Percentiles rank a stretch among this genome's conserved stretches.
Evolutionary conservation across 2,797 vertebrate genomes (phyloP).

Genomic region (Serranus cabrilla): DNA sequence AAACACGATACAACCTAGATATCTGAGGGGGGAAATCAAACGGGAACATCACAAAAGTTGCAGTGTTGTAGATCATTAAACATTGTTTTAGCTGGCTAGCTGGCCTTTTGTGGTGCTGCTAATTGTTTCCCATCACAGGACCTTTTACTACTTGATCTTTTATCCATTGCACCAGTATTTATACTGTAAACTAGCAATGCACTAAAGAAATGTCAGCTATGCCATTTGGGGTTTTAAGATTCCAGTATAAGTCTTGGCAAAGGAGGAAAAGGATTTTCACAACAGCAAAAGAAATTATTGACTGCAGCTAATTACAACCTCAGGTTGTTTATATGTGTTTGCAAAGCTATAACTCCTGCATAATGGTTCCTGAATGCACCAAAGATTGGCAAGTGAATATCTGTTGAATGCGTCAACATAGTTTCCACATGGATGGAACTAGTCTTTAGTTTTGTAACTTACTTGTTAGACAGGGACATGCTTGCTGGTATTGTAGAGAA

Average conservation of each 20-base stretch:
- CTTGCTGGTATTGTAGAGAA: background rate
- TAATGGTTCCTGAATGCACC: slow-evolving; percentile 4
- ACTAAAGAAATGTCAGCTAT: slow-evolving; percentile 17
- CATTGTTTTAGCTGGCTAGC: background rate
- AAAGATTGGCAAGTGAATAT: background rate
- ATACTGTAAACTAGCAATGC: slow-evolving; percentile 16
- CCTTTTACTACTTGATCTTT: slow-evolving; percentile 15
- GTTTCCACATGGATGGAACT: slow-evolving; percentile 9
- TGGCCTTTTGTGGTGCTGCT: slow-evolving; percentile 10
- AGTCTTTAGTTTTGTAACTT: no score
- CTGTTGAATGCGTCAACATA: background rate
- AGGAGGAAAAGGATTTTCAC: slow-evolving; percentile 21
- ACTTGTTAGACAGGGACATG: background rate
- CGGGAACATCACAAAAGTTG: background rate
- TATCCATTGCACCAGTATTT: slow-evolving; percentile 12
- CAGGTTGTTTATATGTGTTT: slow-evolving; percentile 33
- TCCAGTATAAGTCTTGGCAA: slow-evolving; percentile 17
- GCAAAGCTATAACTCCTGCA: background rate
- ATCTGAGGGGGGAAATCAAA: background rate
- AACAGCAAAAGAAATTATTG: slow-evolving; percentile 43
- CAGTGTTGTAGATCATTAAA: background rate
- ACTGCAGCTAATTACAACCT: slow-evolving; percentile 38
- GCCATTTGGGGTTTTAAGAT: slow-evolving; percentile 22
- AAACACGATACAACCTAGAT: background rate
- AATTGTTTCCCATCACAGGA: slow-evolving; percentile 32